Percentiles rank a stretch among this genome's conserved stretches.
phyloP scores from a whole-genome alignment of 2,113 vertebrate genomes.

The Tupaia tana region DNA sequence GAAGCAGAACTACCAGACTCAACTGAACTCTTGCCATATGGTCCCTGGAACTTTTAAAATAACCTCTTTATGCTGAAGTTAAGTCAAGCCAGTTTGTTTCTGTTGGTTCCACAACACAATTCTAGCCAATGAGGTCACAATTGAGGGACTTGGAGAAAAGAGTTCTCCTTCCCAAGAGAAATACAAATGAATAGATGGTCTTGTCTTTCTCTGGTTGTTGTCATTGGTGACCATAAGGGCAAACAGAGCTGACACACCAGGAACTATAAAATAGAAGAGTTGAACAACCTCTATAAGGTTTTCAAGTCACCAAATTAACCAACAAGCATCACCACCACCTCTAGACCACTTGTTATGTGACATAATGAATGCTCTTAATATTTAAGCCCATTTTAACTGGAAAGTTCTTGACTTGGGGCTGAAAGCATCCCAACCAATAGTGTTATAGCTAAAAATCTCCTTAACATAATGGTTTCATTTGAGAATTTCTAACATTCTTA shows the following conservation, averaged over 20 bases:
- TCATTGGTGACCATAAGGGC: background rate
- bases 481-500: constrained; percentile 43
- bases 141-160: background rate
- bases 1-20: background rate
- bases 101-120: background rate
- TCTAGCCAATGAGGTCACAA: background rate
- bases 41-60: background rate
- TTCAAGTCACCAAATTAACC: background rate
- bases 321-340: background rate
- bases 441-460: background rate
- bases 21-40: background rate
- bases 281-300: background rate
- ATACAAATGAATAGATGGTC: background rate
- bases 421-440: background rate
- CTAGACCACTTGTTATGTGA: background rate
- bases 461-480: constrained; percentile 35
- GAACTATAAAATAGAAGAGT: constrained; percentile 1
- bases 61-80: background rate
- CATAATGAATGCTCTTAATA: background rate
- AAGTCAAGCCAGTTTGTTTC: background rate
- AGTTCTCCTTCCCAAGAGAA: constrained; percentile 34
- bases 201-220: background rate
- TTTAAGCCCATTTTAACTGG: background rate
- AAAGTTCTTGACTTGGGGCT: background rate
- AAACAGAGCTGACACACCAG: background rate